Evolutionary conservation across 2,888 invertebrate genomes (phyloP).

Genomic region (Chironomus riparius): DNA sequence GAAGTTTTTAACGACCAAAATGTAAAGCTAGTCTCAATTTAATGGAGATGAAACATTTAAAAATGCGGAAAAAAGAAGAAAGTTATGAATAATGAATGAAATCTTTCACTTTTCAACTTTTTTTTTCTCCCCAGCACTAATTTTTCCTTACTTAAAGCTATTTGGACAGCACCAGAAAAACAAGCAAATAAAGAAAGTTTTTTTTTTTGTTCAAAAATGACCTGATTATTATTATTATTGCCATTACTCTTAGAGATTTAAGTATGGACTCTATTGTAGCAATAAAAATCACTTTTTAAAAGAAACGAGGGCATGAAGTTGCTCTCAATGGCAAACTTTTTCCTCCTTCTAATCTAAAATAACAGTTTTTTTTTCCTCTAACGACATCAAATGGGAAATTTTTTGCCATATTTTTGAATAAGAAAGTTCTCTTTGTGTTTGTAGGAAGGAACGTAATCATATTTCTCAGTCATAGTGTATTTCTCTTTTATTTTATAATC

Average conservation of each 20-base stretch:
- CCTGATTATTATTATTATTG: background rate
- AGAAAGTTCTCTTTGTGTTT: background rate
- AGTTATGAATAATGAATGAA: no score
- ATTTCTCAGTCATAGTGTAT: no score
- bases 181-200: background rate
- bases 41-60: no score
- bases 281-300: no score
- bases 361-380: background rate
- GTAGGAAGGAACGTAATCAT: background rate
- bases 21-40: no score
- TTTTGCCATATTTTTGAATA: background rate
- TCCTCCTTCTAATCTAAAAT: background rate
- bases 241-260: background rate
- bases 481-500: background rate
- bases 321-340: background rate
- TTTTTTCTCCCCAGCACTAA: no score
- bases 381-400: constrained; percentile 4
- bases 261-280: no score
- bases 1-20: no score
- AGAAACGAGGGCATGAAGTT: background rate
- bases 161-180: background rate
- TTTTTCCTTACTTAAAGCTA: no score
- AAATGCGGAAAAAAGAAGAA: no score
- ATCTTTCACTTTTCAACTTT: no score
- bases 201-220: background rate